Base-by-base conservation (phyloP, 2,797 vertebrate genomes). In the Hypotaenidia okinawae region DNA sequence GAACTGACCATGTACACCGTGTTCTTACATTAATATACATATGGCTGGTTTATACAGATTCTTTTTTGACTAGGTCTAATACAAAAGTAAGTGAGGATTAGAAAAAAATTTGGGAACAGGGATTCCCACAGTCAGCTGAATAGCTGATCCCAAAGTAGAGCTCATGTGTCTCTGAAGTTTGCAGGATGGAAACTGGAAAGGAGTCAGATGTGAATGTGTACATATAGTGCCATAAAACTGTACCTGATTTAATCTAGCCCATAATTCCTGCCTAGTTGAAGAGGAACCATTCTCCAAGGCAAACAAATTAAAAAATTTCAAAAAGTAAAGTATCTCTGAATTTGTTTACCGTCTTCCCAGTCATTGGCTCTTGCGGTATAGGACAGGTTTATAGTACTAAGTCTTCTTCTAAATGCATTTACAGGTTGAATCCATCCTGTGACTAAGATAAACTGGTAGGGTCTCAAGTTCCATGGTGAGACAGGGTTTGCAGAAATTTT, bases 11-110 rank as follows among this genome's bases (percentile, higher is more conserved):
- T 84, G 89, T 86, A 95, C 85, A 88, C 59, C 0, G 1, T 86
- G 93, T 92, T 86, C 91, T 91, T 88, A 55, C 23, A 16, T 86
- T 90, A 63, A 78, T 81, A n/a, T 91, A 63, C 13, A 9, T 91
- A 52, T 3, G 8, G 12, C 33, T 77, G 61, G 30, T 91, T 95
- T 88, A 55, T 43, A 15, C 16, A 49, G 23, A 86, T 77, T 82
- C 24, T 72, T 87, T 59, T 78, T 82, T 79, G 7, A 86, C 24
- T 81, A 51, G 21, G 10, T 93, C n/a, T 84, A 86, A 68, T 80
- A 33, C 0, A 3, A 75, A 91, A 52, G 23, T 54, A 81, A 64
- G 9, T 1, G 4, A 8, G 8, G 19, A 63, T 14, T 64, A 37
- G 55, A 43, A 88, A 41, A 52, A 5, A 5, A 28, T 37, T 52